Conservation (phyloP, 1,140 invertebrate species). For the Pseudobourletiella spinata region DNA sequence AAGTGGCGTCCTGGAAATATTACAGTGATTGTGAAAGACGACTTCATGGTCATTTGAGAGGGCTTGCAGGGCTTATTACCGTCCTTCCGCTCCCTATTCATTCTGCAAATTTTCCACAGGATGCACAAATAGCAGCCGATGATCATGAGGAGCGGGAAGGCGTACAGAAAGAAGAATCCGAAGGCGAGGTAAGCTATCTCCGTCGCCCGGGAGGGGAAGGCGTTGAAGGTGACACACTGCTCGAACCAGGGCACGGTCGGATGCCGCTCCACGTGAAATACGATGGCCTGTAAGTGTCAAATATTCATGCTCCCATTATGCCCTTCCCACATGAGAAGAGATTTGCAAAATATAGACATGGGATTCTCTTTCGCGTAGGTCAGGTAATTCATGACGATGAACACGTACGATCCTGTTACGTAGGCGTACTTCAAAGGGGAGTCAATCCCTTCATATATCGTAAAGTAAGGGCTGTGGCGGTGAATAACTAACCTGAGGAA, state of each 20-base stretch:
- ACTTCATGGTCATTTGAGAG: constrained; percentile 1
- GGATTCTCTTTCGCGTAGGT: too few species aligned
- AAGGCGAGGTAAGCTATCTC: constrained; percentile 66
- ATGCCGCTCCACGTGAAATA: constrained; percentile 72
- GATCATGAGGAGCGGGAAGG: constrained; percentile 69
- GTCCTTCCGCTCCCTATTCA: too few species aligned
- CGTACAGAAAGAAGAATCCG: constrained; percentile 75
- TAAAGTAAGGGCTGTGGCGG: too few species aligned
- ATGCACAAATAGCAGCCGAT: constrained; percentile 79
- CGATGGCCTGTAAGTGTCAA: constrained; percentile 49
- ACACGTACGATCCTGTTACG: too few species aligned
- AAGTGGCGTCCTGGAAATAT: constrained; percentile 12
- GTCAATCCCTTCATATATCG: too few species aligned
- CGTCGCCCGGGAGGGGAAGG: constrained; percentile 39
- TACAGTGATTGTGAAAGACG: too few species aligned
- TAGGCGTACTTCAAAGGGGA: too few species aligned
- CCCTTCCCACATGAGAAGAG: background rate
- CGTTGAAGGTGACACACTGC: constrained; percentile 55
- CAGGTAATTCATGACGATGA: too few species aligned
- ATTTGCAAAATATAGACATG: too few species aligned
- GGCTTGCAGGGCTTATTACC: too few species aligned
- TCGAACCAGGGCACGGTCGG: constrained; percentile 63
- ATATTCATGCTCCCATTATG: background rate
- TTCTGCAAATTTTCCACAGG: constrained; percentile 59
- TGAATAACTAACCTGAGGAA: constrained; percentile 74